Evolutionary conservation across 2,888 invertebrate genomes (phyloP), one percentile per base, ranked within the genome.

Genomic region (Chrysolina americana): DNA sequence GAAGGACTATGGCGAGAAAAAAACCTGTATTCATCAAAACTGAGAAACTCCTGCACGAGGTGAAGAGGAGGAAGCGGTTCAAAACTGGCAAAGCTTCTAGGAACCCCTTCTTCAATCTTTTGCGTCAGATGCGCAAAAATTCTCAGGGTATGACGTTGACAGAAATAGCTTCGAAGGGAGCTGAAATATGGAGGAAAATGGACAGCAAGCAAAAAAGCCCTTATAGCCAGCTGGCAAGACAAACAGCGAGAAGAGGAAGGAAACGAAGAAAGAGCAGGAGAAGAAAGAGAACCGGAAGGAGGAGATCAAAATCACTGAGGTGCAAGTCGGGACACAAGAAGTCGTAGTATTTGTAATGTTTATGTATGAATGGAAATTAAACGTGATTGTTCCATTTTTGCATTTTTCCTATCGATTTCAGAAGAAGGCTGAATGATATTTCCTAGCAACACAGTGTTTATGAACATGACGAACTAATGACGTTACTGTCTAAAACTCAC

Each of bases 121-220:
- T 80, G n/a, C 73, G 74, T 2, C 75, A 79, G 4, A 68, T 79
- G 70, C 65, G 77, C 4, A 78, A 74, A 62, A 72, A 56, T 17
- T 64, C 75, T 1, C 63, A 56, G n/a, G 75, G 76, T 62, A 68
- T 77, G 74, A 71, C 59, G 13, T 62, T 76, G 21, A 69, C 59
- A 0, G 74, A 80, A 64, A 19, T 78, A 19, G 62, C 78, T 21
- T 53, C 68, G 15, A 76, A 70, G 70, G 80, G 78, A 36, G 79
- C 74, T 6, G 75, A 78, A 62, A 50, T 79, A 13, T 80, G 80
- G 80, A 70, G 76, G 1, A 76, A 73, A n/a, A 78, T 80, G 77
- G 72, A 75, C 10, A 68, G 62, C 36, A 66, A 50, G 17, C 73
- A 79, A 56, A 80, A 80, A 63, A 65, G 72, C 48, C 75, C 73